Evolutionary conservation across 2,797 vertebrate genomes (phyloP), one percentile per base, ranked within the genome.

Genomic region (Hylomyscus alleni): DNA sequence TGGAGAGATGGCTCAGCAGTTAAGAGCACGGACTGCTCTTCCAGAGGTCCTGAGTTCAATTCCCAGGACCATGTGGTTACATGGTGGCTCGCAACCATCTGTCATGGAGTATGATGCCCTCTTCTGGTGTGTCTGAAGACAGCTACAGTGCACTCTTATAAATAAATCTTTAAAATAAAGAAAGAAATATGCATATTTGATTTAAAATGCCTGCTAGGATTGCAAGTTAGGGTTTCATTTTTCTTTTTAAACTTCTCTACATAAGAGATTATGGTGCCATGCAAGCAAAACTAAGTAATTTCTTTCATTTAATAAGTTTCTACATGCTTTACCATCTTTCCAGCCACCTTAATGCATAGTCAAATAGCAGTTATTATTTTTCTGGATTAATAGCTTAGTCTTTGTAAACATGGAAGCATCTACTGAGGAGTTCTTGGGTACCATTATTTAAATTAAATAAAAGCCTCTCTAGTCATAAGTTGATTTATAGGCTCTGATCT

Each of bases 401-500:
- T 75, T n/a, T 69, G 56, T 34, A 5, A 15, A 5, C 31, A 31
- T 37, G 56, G 89, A 93, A 84, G 29, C 67, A 73, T 13, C 37
- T 22, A 11, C 2, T 44, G 56, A 88, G 60, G 67, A 73, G 20
- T 50, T 83, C 77, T 81, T 47, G 22, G 40, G 17, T 2, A 50
- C 24, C 40, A 15, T 90, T 50, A 90, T 90, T 81, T 95, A 84
- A 84, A 88, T 76, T 62, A 81, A 83, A 50, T 80, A 75, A 95
- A 92, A 78, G 12, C 31, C 56, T 95, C 34, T 89, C 76, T 62
- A 31, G 47, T 69, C 65, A 62, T 11, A 44, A 47, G 8, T 31
- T 69, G 14, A 80, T 88, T 77, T 86, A 83, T 19, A 14, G 37
- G 72, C 34, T 20, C 17, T n/a, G 20, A 56, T 87, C 34, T 40